phyloP scores from a whole-genome alignment of 2,797 vertebrate genomes.

The Amblyopsis hoosieri region DNA sequence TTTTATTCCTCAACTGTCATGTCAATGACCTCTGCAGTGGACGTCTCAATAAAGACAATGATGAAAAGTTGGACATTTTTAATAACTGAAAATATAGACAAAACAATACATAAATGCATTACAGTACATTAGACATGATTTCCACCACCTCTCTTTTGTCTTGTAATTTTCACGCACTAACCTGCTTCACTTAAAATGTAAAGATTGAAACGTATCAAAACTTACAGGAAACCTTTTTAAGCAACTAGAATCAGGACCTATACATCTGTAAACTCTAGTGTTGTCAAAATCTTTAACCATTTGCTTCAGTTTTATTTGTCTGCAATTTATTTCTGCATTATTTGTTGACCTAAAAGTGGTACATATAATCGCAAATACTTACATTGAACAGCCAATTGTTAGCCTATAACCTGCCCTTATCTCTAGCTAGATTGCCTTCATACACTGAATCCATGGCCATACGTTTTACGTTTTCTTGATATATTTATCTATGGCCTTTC shows the following conservation, averaged over 20 bases:
- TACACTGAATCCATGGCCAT: too few relatives aligned
- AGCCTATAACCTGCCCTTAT: too few relatives aligned
- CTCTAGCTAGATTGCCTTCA: too few relatives aligned
- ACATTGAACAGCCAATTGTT: too few relatives aligned
- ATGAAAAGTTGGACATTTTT: slow-evolving; percentile 69
- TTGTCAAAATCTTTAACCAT: slow-evolving; percentile 49
- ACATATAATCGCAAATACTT: too few relatives aligned
- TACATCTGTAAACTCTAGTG: slow-evolving; percentile 49
- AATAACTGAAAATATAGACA: slow-evolving; percentile 69
- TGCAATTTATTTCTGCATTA: neutral
- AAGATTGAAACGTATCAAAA: neutral
- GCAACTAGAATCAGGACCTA: slow-evolving; percentile 62
- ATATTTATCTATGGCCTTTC: too few relatives aligned
- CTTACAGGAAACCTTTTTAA: slow-evolving; percentile 4
- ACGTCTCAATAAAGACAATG: slow-evolving; percentile 5
- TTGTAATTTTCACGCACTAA: slow-evolving; percentile 21
- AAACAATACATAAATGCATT: slow-evolving; percentile 54
- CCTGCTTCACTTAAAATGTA: neutral
- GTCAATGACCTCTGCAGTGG: neutral
- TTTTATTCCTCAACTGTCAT: too few relatives aligned
- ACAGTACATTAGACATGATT: slow-evolving; percentile 68
- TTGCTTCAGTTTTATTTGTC: neutral
- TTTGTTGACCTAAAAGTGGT: neutral
- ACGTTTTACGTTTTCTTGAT: too few relatives aligned
- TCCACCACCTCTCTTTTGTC: slow-evolving; percentile 28